Evolutionary conservation across 2,113 vertebrate genomes (phyloP).

Genomic region (Ahaetulla prasina): DNA sequence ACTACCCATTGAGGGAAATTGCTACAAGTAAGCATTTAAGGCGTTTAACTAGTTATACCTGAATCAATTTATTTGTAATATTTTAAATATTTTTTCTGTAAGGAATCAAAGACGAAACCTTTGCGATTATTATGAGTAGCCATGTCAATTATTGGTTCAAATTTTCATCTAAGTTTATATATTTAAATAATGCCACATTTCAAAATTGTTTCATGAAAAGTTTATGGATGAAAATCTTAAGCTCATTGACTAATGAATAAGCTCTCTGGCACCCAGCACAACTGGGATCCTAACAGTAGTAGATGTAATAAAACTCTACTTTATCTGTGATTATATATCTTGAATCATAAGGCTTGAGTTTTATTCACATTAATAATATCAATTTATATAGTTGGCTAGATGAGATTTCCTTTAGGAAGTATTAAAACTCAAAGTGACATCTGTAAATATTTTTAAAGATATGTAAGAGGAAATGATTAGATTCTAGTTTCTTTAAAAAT

Average conservation of each 20-base stretch:
- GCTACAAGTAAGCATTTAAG: conserved; percentile 67
- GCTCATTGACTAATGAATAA: neutral
- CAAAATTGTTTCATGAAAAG: neutral
- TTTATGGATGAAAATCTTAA: neutral
- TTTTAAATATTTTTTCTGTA: neutral
- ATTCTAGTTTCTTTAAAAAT: neutral
- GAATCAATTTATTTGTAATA: neutral
- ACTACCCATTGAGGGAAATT: conserved; percentile 63
- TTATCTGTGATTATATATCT: neutral
- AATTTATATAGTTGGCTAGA: neutral
- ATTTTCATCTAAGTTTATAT: neutral
- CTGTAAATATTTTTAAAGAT: neutral
- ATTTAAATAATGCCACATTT: neutral
- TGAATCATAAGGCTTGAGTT: neutral
- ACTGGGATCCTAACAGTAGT: neutral
- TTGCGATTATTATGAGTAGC: neutral
- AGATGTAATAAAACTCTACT: neutral
- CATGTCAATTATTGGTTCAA: neutral
- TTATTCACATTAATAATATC: neutral
- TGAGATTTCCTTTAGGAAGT: neutral
- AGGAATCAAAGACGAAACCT: neutral
- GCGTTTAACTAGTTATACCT: neutral
- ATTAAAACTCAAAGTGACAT: neutral
- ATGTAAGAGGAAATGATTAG: neutral
- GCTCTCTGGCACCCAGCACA: neutral